phyloP scores from a whole-genome alignment of 2,888 invertebrate genomes.

The Lottia scabra region DNA sequence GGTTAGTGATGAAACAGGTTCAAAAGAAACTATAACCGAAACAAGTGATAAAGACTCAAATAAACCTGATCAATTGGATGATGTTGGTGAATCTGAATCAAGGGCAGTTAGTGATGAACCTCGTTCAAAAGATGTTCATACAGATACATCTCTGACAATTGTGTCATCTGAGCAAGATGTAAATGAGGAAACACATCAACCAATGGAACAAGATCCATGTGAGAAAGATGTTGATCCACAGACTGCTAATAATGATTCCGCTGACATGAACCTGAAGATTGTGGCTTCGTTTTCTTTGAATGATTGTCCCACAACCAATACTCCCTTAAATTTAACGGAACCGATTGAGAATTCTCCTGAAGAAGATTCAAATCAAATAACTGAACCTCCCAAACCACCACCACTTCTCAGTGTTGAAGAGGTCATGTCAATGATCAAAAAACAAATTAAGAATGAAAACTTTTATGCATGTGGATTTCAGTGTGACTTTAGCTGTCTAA shows the following conservation, averaged over 20 bases:
- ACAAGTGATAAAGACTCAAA: no score
- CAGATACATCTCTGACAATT: neutral
- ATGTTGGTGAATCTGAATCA: no score
- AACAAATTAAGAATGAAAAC: constrained; percentile 20
- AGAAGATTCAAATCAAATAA: neutral
- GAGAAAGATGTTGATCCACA: constrained; percentile 1
- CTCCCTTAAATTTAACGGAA: neutral
- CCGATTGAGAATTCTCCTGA: neutral
- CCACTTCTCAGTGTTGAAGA: neutral
- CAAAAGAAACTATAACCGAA: no score
- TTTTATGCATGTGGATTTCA: constrained; percentile 58
- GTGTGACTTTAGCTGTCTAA: constrained; percentile 48
- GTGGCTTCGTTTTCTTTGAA: constrained; percentile 33
- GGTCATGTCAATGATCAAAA: neutral
- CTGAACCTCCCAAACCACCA: constrained; percentile 12
- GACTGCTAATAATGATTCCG: neutral
- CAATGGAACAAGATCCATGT: neutral
- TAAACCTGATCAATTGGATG: no score
- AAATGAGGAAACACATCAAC: neutral
- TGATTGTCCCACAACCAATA: constrained; percentile 6
- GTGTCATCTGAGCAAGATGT: neutral
- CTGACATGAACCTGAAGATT: constrained; percentile 30
- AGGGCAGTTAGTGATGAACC: neutral
- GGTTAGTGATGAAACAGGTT: neutral
- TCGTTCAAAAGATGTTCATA: neutral